Evolutionary conservation across 1,140 invertebrate genomes (phyloP).

Genomic region (Drosophila neocordata): DNA sequence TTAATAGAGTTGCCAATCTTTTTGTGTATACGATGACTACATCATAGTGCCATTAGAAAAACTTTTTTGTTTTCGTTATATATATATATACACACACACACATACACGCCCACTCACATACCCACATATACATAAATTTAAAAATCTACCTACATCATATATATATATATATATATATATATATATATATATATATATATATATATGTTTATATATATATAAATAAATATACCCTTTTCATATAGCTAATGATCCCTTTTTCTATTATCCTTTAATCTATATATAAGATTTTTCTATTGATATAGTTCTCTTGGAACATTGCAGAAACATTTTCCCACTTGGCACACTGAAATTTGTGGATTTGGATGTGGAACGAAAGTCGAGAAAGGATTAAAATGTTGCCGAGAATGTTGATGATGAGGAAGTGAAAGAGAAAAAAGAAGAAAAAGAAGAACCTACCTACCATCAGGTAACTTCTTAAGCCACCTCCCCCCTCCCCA

Average conservation of each 20-base stretch:
- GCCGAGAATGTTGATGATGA: neutral
- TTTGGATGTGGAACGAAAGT: neutral
- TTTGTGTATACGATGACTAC: slow-evolving; percentile 16
- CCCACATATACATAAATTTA: neutral
- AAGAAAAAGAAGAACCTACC: slow-evolving; percentile 36
- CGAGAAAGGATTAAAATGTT: neutral
- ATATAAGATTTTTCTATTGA: neutral
- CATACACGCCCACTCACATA: neutral
- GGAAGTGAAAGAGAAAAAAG: neutral
- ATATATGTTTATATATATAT: slow-evolving; percentile 12
- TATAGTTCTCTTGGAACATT: slow-evolving; percentile 2
- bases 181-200: slow-evolving; percentile 12
- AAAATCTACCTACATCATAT: slow-evolving; percentile 13
- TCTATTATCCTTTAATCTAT: neutral
- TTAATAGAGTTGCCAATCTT: slow-evolving; percentile 11
- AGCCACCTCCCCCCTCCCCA: slow-evolving; percentile 56
- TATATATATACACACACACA: neutral
- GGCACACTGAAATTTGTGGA: slow-evolving; percentile 9
- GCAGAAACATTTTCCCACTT: neutral
- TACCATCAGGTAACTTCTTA: slow-evolving; percentile 72
- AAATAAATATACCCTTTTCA: neutral
- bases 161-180: slow-evolving; percentile 18
- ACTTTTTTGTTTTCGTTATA: slow-evolving; percentile 5
- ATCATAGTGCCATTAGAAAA: slow-evolving; percentile 9
- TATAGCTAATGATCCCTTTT: neutral